Conservation (phyloP, 2,888 invertebrate genomes). For the Mylabris sibirica region DNA sequence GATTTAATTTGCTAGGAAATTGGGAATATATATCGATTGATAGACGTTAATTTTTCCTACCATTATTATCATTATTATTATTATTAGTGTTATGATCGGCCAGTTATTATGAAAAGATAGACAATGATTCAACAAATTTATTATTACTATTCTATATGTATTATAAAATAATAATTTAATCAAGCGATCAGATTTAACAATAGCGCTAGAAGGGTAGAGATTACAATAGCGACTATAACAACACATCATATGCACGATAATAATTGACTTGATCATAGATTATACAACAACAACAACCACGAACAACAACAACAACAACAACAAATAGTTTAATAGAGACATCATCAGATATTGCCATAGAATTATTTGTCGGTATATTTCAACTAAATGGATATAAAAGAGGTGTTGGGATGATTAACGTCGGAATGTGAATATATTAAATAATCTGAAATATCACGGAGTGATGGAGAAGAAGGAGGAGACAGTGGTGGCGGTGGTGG, state of each 20-base stretch:
- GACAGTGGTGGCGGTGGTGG: conserved; percentile 48
- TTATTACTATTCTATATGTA: conserved; percentile 24
- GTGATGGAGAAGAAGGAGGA: background rate
- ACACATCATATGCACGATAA: conserved; percentile 35
- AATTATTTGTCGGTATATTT: conserved; percentile 22
- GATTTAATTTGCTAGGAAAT: background rate
- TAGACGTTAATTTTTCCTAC: background rate
- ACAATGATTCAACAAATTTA: conserved; percentile 8
- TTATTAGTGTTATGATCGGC: background rate
- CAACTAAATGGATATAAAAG: conserved; percentile 39
- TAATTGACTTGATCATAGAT: conserved; percentile 42
- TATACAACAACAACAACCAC: conserved; percentile 9
- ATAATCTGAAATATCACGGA: conserved; percentile 47
- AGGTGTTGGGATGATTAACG: conserved; percentile 61
- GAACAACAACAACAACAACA: conserved; percentile 25
- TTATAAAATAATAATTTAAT: conserved; percentile 47
- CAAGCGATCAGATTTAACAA: conserved; percentile 37
- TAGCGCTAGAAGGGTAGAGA: conserved; percentile 23
- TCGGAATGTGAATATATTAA: conserved; percentile 60
- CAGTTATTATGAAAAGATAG: background rate
- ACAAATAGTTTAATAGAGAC: conserved; percentile 49
- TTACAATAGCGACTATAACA: conserved; percentile 43
- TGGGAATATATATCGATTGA: background rate
- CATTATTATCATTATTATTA: background rate
- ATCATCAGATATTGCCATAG: conserved; percentile 43